phyloP scores from a whole-genome alignment of 2,797 vertebrate genomes.

The Hydrolagus colliei region DNA sequence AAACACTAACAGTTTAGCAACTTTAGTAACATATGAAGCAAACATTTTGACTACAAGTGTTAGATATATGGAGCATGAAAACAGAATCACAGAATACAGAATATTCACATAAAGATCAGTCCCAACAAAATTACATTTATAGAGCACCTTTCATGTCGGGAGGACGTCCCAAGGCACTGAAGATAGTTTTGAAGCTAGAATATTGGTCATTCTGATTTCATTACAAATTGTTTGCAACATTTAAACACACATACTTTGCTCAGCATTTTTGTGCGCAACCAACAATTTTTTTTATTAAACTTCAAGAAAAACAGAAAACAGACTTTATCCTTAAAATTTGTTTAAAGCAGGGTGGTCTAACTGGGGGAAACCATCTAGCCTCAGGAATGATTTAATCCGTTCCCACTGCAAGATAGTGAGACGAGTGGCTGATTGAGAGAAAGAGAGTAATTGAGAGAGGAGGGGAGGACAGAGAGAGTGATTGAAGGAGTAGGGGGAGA shows the following conservation, averaged over 20 bases:
- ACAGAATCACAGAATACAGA: not conserved
- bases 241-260: not conserved
- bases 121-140: not conserved
- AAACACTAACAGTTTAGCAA: not conserved
- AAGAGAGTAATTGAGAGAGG: too few relatives aligned
- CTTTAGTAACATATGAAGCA: not conserved
- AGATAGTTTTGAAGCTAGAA: not conserved
- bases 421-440: too few relatives aligned
- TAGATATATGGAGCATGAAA: not conserved
- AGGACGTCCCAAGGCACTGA: not conserved
- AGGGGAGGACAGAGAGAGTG: too few relatives aligned
- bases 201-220: too few relatives aligned
- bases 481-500: too few relatives aligned
- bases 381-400: too few relatives aligned
- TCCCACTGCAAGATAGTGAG: too few relatives aligned
- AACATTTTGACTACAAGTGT: not conserved
- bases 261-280: not conserved
- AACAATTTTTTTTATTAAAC: not conserved
- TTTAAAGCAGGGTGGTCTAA: not conserved
- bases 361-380: too few relatives aligned
- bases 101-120: slow-evolving; percentile 10
- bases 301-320: too few relatives aligned
- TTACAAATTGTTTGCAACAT: not conserved
- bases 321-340: not conserved
- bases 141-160: too few relatives aligned